Base-by-base conservation (phyloP, 2,888 invertebrate genomes). In the Agrochola lota region DNA sequence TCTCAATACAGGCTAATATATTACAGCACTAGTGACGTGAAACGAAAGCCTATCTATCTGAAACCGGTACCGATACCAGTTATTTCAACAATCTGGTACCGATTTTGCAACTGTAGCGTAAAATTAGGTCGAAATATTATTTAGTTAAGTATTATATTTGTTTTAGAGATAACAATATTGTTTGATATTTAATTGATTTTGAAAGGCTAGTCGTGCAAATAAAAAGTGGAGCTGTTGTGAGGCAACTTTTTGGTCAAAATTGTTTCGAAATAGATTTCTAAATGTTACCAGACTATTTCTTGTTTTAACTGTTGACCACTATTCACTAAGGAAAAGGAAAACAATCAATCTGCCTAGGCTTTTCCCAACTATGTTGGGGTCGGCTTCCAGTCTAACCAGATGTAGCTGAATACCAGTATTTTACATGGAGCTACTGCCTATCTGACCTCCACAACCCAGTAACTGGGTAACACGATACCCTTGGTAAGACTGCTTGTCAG, bases 21-120 rank as follows among this genome's bases (percentile, higher is more conserved):
- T 81, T 82, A 85, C 83, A 78, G 79, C 57, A 73, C 43, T 83
- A 83, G 81, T 77, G 81, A 73, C 80, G 84, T 74, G 43, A 78
- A 81, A 84, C 9, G 90, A 88, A 89, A 89, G 90, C 80, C 84
- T 88, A 89, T 88, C 82, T 86, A 89, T 81, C 71, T 69, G 69
- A 69, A 52, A 87, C 85, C 68, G 71, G 85, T 87, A 81, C 46
- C 52, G 35, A 79, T 77, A 88, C 89, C 89, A 83, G 89, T 89
- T 80, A 62, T 87, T 87, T 83, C 82, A 87, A 81, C 86, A 87
- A 85, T 79, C 78, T 71, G 46, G 82, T 83, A 81, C 43, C 66
- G 55, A 85, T 89, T 88, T 89, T 84, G 90, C 85, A 90, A 90
- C 70, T 62, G 49, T 71, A 73, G 55, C 57, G 66, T 64, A 59